These are phyloP conservation scores for Marcusenius ussheri DNA, from an alignment of 2,113 vertebrate species.

Conservation along the genomic window DNA sequence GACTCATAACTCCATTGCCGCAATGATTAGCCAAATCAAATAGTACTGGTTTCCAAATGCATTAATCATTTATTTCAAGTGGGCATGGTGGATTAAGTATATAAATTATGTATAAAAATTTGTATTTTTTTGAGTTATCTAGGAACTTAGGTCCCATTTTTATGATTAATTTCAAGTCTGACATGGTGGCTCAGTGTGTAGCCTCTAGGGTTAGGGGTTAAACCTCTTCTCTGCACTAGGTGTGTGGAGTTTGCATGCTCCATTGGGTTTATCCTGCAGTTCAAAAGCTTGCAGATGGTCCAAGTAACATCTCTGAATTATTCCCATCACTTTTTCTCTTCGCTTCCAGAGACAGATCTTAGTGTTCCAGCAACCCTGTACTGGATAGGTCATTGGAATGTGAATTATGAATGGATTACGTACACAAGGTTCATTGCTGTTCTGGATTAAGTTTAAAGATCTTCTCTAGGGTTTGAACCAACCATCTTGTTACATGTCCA, in stretches of 20 bases:
- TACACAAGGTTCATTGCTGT: background rate
- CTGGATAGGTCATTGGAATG: background rate
- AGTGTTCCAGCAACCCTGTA: background rate
- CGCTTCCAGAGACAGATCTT: background rate
- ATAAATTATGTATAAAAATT: background rate
- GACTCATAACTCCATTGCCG: background rate
- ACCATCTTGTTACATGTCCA: background rate
- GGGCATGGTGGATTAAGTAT: background rate
- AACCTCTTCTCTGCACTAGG: background rate
- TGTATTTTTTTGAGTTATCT: background rate
- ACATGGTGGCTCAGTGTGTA: background rate
- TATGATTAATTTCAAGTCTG: background rate
- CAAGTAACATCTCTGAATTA: background rate
- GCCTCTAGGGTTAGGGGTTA: background rate
- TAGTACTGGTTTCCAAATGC: background rate
- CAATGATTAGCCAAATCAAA: background rate
- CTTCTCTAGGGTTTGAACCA: background rate
- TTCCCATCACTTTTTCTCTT: background rate
- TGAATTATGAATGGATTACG: background rate
- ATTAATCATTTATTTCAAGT: background rate
- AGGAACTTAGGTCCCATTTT: background rate
- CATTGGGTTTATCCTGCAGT: background rate
- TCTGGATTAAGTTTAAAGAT: background rate
- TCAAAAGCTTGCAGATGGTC: background rate
- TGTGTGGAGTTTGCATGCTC: background rate